These are phyloP conservation scores for Pelvicachromis taeniatus DNA, from an alignment of 2,113 vertebrate genomes.

Conservation along the genomic window DNA sequence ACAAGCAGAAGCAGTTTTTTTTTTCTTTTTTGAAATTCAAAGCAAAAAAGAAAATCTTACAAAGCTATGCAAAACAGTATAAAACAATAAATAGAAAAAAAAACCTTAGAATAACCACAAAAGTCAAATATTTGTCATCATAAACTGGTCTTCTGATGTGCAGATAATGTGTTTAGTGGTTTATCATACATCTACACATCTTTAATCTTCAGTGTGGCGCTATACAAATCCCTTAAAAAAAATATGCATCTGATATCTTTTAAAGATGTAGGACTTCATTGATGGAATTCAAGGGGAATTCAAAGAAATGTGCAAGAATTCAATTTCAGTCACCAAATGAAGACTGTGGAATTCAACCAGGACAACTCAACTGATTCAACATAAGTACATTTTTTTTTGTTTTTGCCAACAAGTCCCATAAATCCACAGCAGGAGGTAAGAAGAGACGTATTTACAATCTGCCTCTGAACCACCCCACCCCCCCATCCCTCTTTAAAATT, in stretches of 20 bases:
- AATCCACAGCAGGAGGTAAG: slow-evolving; percentile 39
- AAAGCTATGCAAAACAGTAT: slow-evolving; percentile 66
- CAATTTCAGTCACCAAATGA: slow-evolving; percentile 17
- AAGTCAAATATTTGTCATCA: slow-evolving; percentile 20
- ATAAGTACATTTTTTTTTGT: slow-evolving; percentile 13
- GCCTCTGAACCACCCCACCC: neutral
- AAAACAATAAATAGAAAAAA: slow-evolving; percentile 70
- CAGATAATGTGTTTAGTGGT: slow-evolving; percentile 23
- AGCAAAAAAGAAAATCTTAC: slow-evolving; percentile 42
- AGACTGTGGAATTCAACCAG: slow-evolving; percentile 22
- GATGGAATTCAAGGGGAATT: slow-evolving; percentile 10
- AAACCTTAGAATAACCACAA: slow-evolving; percentile 50
- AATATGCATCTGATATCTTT: slow-evolving; percentile 5
- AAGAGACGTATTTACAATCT: slow-evolving; percentile 64
- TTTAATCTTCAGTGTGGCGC: slow-evolving; percentile 26
- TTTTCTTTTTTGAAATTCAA: slow-evolving; percentile 40
- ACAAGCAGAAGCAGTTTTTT: slow-evolving; percentile 47
- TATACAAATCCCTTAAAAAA: neutral
- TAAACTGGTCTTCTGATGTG: slow-evolving; percentile 11
- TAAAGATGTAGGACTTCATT: slow-evolving; percentile 18
- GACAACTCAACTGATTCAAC: slow-evolving; percentile 37
- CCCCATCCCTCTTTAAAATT: slow-evolving; percentile 1
- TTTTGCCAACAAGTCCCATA: slow-evolving; percentile 38
- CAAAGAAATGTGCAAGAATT: slow-evolving; percentile 46
- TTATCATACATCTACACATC: slow-evolving; percentile 33